A percentile compares a stretch with the other conserved stretches of the same genome.
phyloP scores from a whole-genome alignment of 2,888 invertebrate species.

The Ochropleura plecta region DNA sequence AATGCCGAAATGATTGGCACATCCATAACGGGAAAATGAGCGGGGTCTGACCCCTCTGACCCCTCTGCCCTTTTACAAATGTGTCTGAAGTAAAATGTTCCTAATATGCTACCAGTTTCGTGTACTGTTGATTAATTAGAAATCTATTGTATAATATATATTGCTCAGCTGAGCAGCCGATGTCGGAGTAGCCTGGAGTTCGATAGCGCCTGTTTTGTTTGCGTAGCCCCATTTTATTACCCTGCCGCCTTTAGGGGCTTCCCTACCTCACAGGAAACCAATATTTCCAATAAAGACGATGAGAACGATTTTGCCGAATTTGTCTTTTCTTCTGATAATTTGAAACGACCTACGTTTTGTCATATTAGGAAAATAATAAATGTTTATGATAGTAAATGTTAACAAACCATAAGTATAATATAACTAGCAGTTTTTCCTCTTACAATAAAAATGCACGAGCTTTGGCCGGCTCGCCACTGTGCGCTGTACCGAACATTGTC shows the following conservation, averaged over 20 bases:
- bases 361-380: too few relatives aligned
- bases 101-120: background rate
- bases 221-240: constrained; percentile 37
- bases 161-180: background rate
- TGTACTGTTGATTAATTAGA: background rate
- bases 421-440: too few relatives aligned
- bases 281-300: constrained; percentile 33
- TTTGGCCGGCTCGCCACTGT: background rate
- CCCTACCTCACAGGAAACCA: constrained; percentile 4
- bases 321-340: background rate
- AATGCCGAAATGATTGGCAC: constrained; percentile 2
- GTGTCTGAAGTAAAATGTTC: too few relatives aligned
- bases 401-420: too few relatives aligned
- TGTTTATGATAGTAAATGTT: too few relatives aligned
- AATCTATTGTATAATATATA: constrained; percentile 10
- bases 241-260: constrained; percentile 24
- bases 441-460: background rate
- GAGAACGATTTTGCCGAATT: constrained; percentile 10
- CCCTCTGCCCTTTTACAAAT: background rate
- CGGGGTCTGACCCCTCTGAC: background rate
- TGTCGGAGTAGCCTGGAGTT: background rate
- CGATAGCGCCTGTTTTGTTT: constrained; percentile 26
- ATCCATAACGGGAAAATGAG: background rate
- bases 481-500: too few relatives aligned
- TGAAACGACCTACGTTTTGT: background rate